A percentile compares a stretch with the other conserved stretches of the same genome.
Evolutionary conservation across 2,888 invertebrate genomes (phyloP).

Genomic region (Drosophila austrosaltans): DNA sequence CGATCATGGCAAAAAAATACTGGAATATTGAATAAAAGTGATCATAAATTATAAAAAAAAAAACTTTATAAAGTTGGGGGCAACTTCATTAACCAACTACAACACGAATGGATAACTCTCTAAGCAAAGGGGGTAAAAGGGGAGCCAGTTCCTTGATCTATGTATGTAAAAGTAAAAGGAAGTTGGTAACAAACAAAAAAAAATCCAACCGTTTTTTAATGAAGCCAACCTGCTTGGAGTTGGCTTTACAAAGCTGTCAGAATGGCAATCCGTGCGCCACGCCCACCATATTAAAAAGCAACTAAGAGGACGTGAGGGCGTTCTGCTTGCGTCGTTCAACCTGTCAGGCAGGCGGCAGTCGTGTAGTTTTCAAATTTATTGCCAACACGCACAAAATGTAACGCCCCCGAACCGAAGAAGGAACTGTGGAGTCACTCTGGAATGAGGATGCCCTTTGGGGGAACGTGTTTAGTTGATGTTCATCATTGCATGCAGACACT

Average conservation of each 20-base stretch:
- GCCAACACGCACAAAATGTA: conserved; percentile 64
- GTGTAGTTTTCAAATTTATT: conserved; percentile 75
- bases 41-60: conserved; percentile 58
- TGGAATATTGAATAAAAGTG: conserved; percentile 74
- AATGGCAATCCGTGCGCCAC: conserved; percentile 64
- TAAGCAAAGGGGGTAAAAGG: not conserved
- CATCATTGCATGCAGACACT: conserved; percentile 60
- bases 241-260: conserved; percentile 64
- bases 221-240: conserved; percentile 40
- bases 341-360: conserved; percentile 64
- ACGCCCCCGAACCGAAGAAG: conserved; percentile 55
- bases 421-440: conserved; percentile 3
- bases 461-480: conserved; percentile 63
- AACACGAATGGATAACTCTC: conserved; percentile 44
- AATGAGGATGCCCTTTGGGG: conserved; percentile 9
- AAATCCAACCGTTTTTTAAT: conserved; percentile 47
- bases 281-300: conserved; percentile 71
- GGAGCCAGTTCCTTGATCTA: conserved; percentile 36
- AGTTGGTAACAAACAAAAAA: conserved; percentile 19
- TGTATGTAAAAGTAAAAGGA: conserved; percentile 52
- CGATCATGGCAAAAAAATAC: conserved; percentile 60
- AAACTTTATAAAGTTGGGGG: conserved; percentile 35
- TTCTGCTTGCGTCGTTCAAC: conserved; percentile 63
- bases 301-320: conserved; percentile 74
- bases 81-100: conserved; percentile 52